A percentile compares a stretch with the other conserved stretches of the same genome.
phyloP scores from a whole-genome alignment of 64 coral and sea anemone species.

The Platygyra sinensis region DNA sequence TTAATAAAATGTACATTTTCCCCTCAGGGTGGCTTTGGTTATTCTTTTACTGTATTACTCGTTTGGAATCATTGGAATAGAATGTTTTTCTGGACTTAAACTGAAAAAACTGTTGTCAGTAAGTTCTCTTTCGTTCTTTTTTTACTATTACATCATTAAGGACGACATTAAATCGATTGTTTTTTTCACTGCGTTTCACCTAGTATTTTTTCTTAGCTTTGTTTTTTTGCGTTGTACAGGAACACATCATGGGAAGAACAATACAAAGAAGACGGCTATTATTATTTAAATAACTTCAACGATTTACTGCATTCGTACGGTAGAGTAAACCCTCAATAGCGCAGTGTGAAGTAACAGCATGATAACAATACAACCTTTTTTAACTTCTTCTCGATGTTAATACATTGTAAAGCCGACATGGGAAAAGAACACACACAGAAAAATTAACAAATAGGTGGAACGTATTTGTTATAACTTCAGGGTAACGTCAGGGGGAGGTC shows the following conservation, averaged over 20 bases:
- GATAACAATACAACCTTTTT: too few relatives aligned
- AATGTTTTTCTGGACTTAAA: conserved; percentile 82
- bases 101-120: conserved; percentile 90
- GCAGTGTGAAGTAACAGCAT: too few relatives aligned
- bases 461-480: too few relatives aligned
- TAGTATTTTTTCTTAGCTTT: not conserved
- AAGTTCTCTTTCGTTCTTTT: not conserved
- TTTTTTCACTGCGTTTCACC: not conserved
- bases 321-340: not conserved
- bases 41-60: conserved; percentile 91
- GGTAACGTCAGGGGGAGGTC: too few relatives aligned
- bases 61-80: conserved; percentile 91
- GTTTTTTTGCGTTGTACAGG: conserved; percentile 11
- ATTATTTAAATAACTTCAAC: conserved; percentile 97
- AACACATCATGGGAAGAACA: conserved; percentile 64
- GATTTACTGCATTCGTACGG: conserved; percentile 77
- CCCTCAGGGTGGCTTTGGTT: conserved; percentile 60
- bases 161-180: too few relatives aligned
- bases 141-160: too few relatives aligned
- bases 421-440: too few relatives aligned
- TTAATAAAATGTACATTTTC: not conserved
- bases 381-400: too few relatives aligned
- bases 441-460: too few relatives aligned
- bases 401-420: too few relatives aligned
- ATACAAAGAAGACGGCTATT: conserved; percentile 78